Evolutionary conservation across 2,797 vertebrate species (phyloP).

Genomic region (Hydrophis major): DNA sequence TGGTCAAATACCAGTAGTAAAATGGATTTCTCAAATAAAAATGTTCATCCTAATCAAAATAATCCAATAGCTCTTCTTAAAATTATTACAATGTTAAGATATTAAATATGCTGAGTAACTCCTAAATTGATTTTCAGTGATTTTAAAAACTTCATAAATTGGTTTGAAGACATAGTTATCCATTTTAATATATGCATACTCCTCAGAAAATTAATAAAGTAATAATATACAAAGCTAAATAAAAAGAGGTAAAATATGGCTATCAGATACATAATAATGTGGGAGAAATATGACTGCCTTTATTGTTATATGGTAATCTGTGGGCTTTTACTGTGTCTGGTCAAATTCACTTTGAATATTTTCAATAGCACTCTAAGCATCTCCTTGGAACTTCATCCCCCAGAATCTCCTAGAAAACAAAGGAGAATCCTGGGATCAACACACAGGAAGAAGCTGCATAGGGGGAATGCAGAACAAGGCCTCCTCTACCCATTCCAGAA

Average conservation of each 20-base stretch:
- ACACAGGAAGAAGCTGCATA: neutral
- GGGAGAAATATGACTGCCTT: neutral
- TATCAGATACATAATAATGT: neutral
- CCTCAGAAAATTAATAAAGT: neutral
- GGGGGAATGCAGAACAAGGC: neutral
- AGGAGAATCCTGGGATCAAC: neutral
- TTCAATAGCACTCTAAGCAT: neutral
- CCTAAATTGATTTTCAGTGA: neutral
- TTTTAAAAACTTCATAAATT: neutral
- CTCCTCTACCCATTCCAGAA: neutral
- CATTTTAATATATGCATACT: neutral
- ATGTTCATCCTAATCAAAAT: neutral
- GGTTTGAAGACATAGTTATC: neutral
- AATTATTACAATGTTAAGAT: neutral
- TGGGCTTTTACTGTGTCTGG: neutral
- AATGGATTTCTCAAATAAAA: neutral
- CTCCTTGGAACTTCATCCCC: neutral
- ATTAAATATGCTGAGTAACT: neutral
- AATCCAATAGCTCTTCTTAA: neutral
- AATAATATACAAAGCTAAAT: neutral
- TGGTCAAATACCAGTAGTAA: conserved; percentile 54
- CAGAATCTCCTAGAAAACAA: neutral
- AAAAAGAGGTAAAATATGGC: neutral
- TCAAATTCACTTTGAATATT: neutral
- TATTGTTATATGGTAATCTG: neutral